Base-by-base conservation (phyloP, 2,888 invertebrate species). In the Bombylius major region DNA sequence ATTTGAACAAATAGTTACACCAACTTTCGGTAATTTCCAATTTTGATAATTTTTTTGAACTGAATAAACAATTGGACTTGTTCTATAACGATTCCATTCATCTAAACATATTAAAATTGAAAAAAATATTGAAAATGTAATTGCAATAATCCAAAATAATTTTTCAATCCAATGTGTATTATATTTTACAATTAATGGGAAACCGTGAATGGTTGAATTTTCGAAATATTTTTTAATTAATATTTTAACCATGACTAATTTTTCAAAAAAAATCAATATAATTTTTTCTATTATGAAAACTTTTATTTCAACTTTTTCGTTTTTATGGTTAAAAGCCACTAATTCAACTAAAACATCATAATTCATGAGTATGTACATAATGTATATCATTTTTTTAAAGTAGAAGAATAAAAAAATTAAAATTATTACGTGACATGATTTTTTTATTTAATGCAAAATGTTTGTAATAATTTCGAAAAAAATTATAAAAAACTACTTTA, bases 1-100 rank as follows among this genome's bases (percentile, higher is more conserved):
- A 5, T 65, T 56, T 0, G 79, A 76, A 59, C 81, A 81, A 53
- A 80, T 65, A 0, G 79, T 77, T 1, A 77, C 64, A 0, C 76
- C 69, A 2, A 79, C 75, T 60, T 77, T 76, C 0, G 76, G 70
- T 9, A 79, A 76, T 47, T 73, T 73, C 65, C 75, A 76, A 23
- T 75, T 70, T 49, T 73, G 75, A 57, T 74, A 68, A 54, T 78
- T 51, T 44, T 44, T 42, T 31, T 51, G 44, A 42, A 51, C 45
- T 5, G 39, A 32, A 11, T 39, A 51, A 6, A 44, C 51, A 32
- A 51, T 42, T 45, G 51, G 45, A 44, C 31, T 51, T 8, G 12
- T 51, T 44, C 44, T 36, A 32, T 13, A 51, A 42, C 45, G 36
- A 12, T 32, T 8, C 51, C 51, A 51, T 45, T 51, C 44, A 42